Conservation (phyloP, 2,113 vertebrate species). For the Serilophus lunatus region DNA sequence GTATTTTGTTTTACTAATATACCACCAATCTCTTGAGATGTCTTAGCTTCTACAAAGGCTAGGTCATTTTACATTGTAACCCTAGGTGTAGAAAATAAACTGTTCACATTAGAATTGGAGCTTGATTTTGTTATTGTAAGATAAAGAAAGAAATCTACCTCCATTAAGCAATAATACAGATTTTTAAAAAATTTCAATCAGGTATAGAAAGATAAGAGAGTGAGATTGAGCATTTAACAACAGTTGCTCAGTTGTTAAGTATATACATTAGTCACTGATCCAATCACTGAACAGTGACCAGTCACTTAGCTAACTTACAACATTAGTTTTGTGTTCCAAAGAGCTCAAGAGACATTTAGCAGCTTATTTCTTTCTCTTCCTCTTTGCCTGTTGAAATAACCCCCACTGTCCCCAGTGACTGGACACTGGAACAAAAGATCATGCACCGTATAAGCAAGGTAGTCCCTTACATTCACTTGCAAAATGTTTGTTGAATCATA, state of each 20-base stretch:
- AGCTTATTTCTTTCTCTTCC: neutral
- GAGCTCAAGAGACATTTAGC: neutral
- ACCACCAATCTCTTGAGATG: neutral
- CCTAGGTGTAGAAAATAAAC: neutral
- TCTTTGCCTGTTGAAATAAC: neutral
- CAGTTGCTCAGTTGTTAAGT: neutral
- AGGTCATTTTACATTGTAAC: neutral
- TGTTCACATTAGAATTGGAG: neutral
- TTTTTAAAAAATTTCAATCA: neutral
- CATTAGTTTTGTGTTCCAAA: neutral
- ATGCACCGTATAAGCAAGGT: accelerated
- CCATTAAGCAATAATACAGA: neutral
- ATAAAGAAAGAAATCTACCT: neutral
- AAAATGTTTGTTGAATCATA: neutral
- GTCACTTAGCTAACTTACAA: neutral
- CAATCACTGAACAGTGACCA: neutral
- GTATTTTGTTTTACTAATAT: neutral
- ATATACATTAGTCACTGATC: neutral
- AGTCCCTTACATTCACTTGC: neutral
- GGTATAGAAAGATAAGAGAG: neutral
- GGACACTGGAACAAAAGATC: neutral
- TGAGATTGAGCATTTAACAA: neutral
- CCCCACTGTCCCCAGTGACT: neutral
- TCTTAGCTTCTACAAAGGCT: neutral
- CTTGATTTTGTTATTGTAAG: neutral